Evolutionary conservation across 2,797 vertebrate genomes (phyloP).

Genomic region (Rhynchonycteris naso): DNA sequence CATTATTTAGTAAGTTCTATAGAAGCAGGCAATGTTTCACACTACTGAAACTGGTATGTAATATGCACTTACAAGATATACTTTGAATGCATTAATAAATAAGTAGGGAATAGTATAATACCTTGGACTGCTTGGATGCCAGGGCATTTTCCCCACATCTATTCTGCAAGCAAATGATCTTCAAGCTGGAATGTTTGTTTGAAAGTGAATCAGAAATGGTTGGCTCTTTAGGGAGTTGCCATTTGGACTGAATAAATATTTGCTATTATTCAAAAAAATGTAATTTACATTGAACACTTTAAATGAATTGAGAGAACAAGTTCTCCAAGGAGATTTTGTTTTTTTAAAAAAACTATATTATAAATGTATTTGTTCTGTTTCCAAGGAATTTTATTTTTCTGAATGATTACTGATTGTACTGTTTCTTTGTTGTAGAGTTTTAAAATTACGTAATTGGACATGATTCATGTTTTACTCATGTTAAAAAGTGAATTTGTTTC

Average conservation of each 20-base stretch:
- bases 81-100: background rate
- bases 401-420: background rate
- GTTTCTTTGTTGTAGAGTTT: conserved; percentile 28
- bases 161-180: background rate
- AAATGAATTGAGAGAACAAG: background rate
- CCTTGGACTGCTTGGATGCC: background rate
- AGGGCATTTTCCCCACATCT: background rate
- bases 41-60: background rate
- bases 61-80: background rate
- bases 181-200: background rate
- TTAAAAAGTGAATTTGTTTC: conserved; percentile 59
- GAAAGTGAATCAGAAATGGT: background rate
- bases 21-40: background rate
- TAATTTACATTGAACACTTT: background rate
- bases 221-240: background rate
- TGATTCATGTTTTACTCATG: conserved; percentile 21
- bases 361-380: too few species aligned
- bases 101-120: background rate
- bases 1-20: background rate
- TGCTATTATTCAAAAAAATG: background rate
- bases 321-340: background rate
- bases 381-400: conserved; percentile 6
- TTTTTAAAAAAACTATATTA: background rate
- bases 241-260: background rate
- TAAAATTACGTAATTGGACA: conserved; percentile 48